These are phyloP conservation scores for Oligia fasciuncula DNA, from an alignment of 2,888 invertebrate species.

Conservation along the genomic window DNA sequence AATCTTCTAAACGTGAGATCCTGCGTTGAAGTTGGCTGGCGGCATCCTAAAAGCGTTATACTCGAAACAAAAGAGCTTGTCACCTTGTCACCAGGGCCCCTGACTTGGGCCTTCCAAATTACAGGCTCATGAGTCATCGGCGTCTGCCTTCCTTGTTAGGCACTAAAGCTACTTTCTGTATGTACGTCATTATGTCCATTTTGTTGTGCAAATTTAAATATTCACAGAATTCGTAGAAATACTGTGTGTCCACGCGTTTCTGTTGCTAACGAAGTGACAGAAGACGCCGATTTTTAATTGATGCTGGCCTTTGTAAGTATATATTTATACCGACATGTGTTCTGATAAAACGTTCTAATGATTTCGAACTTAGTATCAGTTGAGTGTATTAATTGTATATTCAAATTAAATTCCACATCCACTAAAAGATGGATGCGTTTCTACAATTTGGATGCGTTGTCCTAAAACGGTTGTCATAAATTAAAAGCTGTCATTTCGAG, in stretches of 20 bases:
- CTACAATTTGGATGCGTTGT: constrained; percentile 18
- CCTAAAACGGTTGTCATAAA: constrained; percentile 33
- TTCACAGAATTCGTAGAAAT: constrained; percentile 60
- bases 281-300: constrained; percentile 12
- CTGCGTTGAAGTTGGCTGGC: constrained; percentile 12
- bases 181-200: constrained; percentile 62
- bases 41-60: constrained; percentile 34
- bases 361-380: constrained; percentile 1
- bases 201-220: constrained; percentile 62
- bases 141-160: constrained; percentile 60
- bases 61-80: constrained; percentile 46
- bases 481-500: constrained; percentile 41
- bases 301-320: neutral
- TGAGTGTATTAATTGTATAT: neutral
- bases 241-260: constrained; percentile 32
- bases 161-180: constrained; percentile 61
- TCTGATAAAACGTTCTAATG: neutral
- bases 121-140: constrained; percentile 61
- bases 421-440: constrained; percentile 15
- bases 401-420: constrained; percentile 31
- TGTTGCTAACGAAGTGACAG: constrained; percentile 42
- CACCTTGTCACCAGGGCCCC: constrained; percentile 47
- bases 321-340: neutral
- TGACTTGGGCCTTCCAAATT: constrained; percentile 60
- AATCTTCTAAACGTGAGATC: constrained; percentile 18